These are phyloP conservation scores for Ranitomeya imitator DNA, from an alignment of 2,113 vertebrate genomes.

Conservation along the genomic window DNA sequence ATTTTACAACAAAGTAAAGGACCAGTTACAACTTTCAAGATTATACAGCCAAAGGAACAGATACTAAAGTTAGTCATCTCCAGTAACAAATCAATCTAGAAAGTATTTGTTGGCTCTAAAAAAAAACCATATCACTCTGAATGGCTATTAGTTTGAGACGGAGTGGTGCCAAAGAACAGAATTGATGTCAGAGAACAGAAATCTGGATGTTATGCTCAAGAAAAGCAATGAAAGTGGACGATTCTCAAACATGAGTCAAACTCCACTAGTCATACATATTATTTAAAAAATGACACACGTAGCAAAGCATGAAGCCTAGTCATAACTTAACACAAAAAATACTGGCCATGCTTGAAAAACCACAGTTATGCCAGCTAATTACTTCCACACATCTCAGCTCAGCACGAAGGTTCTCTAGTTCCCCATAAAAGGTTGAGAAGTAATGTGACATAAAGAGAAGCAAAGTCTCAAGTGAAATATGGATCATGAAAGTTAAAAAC, in stretches of 20 bases:
- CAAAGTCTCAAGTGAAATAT: slow-evolving; percentile 12
- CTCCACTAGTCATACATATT: neutral
- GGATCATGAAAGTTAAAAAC: slow-evolving; percentile 12
- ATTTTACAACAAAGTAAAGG: slow-evolving; percentile 19
- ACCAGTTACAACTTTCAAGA: neutral
- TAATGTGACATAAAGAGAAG: neutral
- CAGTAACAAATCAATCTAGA: slow-evolving; percentile 17
- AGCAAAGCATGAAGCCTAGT: slow-evolving; percentile 28
- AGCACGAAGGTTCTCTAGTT: slow-evolving; percentile 21
- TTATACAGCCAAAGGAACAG: slow-evolving; percentile 31
- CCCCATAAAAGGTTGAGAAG: neutral
- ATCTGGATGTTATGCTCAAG: neutral
- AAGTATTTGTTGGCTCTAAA: neutral
- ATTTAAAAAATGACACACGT: neutral
- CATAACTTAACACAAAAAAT: slow-evolving; percentile 12
- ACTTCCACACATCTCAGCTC: slow-evolving; percentile 39
- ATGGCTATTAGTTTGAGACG: slow-evolving; percentile 13
- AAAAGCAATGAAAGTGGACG: neutral
- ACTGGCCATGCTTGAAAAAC: slow-evolving; percentile 31
- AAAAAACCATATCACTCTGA: neutral
- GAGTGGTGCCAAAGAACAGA: neutral
- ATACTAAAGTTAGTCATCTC: slow-evolving; percentile 15
- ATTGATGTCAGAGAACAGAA: neutral
- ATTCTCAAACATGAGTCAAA: slow-evolving; percentile 10
- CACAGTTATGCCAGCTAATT: slow-evolving; percentile 37